Base-by-base conservation (phyloP, 2,888 invertebrate genomes). In the Agriopis leucophaearia region DNA sequence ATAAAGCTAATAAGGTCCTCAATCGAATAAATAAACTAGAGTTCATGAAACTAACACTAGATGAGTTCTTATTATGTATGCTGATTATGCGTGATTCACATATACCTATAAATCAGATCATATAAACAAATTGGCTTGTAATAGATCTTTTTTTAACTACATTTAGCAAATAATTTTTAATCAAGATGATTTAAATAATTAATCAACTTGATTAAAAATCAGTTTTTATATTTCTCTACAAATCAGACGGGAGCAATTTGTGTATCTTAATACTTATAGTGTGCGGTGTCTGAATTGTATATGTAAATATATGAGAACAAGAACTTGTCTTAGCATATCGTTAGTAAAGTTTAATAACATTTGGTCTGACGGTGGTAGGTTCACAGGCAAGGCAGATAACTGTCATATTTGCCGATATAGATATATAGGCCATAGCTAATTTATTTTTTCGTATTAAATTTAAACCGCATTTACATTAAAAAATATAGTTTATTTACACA, bases 41-140 rank as follows among this genome's bases (percentile, higher is more conserved):
- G 77, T 87, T 88, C 89, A 91, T 74, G 76, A 82, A 79, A 86
- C 85, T 85, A 89, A 90, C 15, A 81, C 83, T 90, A 89, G 84
- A 89, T 88, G 92, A 92, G 91, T 90, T 88, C 87, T 90, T 91
- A 92, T 93, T 91, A 92, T 92, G 89, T 88, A 88, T 84, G 84
- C 81, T 54, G 85, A 89, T 90, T 91, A 91, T 92, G 91, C 90
- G 81, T 84, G 84, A 82, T 83, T 79, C 80, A 81, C 80, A 77
- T 75, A 72, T 73, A 80, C 75, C 69, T 69, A 75, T 71, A 70
- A 75, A 81, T 83, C 83, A 84, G 83, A 84, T 84, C 84, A 61
- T 47, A 60, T 38, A 64, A 51, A 35, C 35, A 36, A 15, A 36
- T 44, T 10, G 10, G 45, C 8, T 42, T 55, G 42, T 44, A 55